Conservation (phyloP, 2,797 vertebrate genomes). For the Rhabdophis nuchalis region DNA sequence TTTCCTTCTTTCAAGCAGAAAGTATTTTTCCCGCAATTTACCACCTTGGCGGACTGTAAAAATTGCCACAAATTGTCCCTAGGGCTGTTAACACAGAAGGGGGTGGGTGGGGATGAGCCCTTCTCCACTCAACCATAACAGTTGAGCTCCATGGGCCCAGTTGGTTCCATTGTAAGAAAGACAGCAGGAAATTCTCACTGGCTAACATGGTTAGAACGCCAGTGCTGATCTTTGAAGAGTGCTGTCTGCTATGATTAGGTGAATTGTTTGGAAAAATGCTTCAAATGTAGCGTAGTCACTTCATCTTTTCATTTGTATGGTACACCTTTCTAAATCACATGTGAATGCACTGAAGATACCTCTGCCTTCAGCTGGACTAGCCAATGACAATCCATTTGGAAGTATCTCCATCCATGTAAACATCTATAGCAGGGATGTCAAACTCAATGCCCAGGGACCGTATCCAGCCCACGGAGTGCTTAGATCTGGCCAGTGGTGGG, state of each 20-base stretch:
- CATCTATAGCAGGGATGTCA: neutral
- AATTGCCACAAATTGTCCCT: neutral
- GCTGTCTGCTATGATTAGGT: neutral
- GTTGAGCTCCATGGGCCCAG: neutral
- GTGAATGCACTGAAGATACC: neutral
- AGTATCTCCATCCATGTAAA: neutral
- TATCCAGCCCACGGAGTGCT: too few relatives aligned
- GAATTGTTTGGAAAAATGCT: neutral
- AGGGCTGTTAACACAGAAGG: neutral
- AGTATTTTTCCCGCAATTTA: neutral
- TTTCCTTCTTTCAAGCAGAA: neutral
- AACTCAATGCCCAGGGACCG: too few relatives aligned
- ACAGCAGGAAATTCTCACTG: neutral
- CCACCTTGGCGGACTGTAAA: neutral
- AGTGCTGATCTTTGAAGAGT: conserved; percentile 5
- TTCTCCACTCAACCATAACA: neutral
- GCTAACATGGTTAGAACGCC: neutral
- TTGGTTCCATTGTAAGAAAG: neutral
- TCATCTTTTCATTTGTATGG: neutral
- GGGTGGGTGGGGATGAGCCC: too few relatives aligned
- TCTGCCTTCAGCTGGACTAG: neutral
- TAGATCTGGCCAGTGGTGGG: too few relatives aligned
- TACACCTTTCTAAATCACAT: neutral
- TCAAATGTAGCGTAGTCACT: neutral
- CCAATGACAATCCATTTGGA: neutral